Base-by-base conservation (phyloP, 2,113 vertebrate species). In the Phrynosoma blainvillii region DNA sequence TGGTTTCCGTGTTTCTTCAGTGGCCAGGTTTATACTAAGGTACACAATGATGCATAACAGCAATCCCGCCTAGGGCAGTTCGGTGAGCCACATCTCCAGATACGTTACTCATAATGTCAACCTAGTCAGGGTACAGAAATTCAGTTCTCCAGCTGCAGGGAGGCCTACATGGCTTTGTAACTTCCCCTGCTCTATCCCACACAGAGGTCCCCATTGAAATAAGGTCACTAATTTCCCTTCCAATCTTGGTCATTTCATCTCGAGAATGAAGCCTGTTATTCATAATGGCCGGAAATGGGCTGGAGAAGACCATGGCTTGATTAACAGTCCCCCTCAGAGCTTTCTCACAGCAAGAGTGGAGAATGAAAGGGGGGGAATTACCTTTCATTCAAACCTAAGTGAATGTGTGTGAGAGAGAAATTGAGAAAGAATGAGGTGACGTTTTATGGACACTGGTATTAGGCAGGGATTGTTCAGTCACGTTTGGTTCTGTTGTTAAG, bases 151-250 rank as follows among this genome's bases (percentile, higher is more conserved):
- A 23, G 14, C 21, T 9, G 21, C 16, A 25, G 36, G 25, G 14
- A 68, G 75, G 87, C 73, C 79, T 25, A 62, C 5, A 9, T 14
- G 0, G 40, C 5, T 62, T 16, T 8, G 2, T 3, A 0, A 75
- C 0, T 0, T 68, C 84, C 84, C 84, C 66, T 68, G 84, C 73
- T 62, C 1, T 40, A 23, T 7, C 83, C 79, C 56, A 74, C 59
- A 83, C 79, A 76, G 68, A 23, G 86, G 78, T 47, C 32, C 62
- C 11, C 81, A 75, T 79, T 89, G 81, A 84, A 92, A 95, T 0
- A 16, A 5, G 0, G 36, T 30, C 2, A 1, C 89, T 82, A 93
- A 94, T 93, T 95, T 92, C 25, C 0, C 75, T 2, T 9, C 52
- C 1, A 62, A 3, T 2, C 84, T 0, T 1, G 21, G 0, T 79